These are phyloP conservation scores for Agonum fuliginosum DNA, from an alignment of 2,888 invertebrate genomes.

Conservation along the genomic window DNA sequence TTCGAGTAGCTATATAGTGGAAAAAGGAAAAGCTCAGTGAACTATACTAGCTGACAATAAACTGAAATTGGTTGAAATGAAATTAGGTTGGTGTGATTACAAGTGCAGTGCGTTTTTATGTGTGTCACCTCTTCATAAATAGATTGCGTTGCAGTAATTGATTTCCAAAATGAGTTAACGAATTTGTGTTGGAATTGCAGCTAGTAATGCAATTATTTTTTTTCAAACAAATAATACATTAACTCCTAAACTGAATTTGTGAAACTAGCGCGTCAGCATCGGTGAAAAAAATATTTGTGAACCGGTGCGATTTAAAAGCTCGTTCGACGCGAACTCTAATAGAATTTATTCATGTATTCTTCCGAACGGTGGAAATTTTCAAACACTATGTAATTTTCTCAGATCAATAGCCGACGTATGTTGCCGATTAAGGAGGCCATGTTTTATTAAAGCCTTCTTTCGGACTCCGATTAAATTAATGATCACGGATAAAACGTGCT, in stretches of 20 bases:
- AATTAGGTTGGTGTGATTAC: too few species aligned
- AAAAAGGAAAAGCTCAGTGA: too few species aligned
- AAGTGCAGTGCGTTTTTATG: not conserved
- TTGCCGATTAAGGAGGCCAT: constrained; percentile 50
- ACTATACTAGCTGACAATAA: too few species aligned
- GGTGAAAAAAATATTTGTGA: constrained; percentile 34
- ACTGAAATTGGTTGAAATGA: too few species aligned
- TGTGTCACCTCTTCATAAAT: not conserved
- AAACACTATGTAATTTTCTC: constrained; percentile 52
- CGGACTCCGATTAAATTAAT: constrained; percentile 45
- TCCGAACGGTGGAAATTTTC: constrained; percentile 40
- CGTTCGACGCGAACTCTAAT: constrained; percentile 33
- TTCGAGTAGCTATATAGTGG: too few species aligned
- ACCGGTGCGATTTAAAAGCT: constrained; percentile 34
- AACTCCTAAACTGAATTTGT: constrained; percentile 25
- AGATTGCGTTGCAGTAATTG: not conserved
- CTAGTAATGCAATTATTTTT: constrained; percentile 28
- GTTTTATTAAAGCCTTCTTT: constrained; percentile 48
- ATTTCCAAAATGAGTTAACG: constrained; percentile 20
- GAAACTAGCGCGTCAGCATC: constrained; percentile 11
- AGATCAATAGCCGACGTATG: constrained; percentile 55
- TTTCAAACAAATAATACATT: constrained; percentile 29
- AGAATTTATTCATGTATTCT: constrained; percentile 55
- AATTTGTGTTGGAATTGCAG: constrained; percentile 19
- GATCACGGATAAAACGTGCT: constrained; percentile 36